These are phyloP conservation scores for Muraenolepis orangiensis DNA, from an alignment of 2,797 vertebrate genomes.

Conservation along the genomic window DNA sequence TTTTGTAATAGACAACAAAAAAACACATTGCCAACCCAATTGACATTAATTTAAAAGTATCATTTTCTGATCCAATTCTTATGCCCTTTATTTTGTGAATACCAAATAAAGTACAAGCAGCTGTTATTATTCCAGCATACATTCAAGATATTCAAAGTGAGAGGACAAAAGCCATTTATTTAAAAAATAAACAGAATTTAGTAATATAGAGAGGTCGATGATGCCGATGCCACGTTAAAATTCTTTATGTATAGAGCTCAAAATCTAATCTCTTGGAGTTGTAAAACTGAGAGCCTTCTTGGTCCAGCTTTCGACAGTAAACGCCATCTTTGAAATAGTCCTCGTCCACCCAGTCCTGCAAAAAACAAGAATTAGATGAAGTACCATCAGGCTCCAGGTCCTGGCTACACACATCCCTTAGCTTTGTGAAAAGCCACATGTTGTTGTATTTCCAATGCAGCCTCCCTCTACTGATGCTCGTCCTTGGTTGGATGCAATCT, in stretches of 20 bases:
- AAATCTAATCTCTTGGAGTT: constrained; percentile 89
- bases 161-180: constrained; percentile 51
- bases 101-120: not conserved
- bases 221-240: not conserved
- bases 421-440: not conserved
- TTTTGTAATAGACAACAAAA: not conserved
- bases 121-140: not conserved
- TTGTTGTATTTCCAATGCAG: constrained; percentile 12
- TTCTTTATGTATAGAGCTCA: constrained; percentile 82
- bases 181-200: constrained; percentile 47
- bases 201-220: constrained; percentile 12
- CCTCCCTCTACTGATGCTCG: constrained; percentile 5
- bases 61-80: not conserved
- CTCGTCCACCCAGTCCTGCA: constrained; percentile 87
- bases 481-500: not conserved
- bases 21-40: not conserved
- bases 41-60: not conserved
- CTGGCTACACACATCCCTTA: constrained; percentile 9
- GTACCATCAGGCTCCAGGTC: constrained; percentile 26
- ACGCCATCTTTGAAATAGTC: constrained; percentile 87
- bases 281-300: constrained; percentile 84
- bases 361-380: constrained; percentile 47
- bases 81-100: not conserved
- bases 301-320: constrained; percentile 83
- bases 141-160: not conserved